phyloP scores from a whole-genome alignment of 2,888 invertebrate genomes.

The Plutella xylostella region DNA sequence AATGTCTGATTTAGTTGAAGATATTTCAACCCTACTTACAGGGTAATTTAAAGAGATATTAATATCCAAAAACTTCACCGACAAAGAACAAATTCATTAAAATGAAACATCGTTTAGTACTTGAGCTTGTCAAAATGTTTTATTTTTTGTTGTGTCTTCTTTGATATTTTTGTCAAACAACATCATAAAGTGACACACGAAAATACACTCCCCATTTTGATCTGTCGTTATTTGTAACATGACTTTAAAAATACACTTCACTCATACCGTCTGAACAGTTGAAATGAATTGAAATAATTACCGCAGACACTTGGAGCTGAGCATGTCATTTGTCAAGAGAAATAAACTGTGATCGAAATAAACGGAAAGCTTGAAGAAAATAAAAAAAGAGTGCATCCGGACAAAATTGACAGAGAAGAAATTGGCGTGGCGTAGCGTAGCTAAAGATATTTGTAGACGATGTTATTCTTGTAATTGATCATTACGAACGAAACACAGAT shows the following conservation, averaged over 20 bases:
- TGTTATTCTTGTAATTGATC: no score
- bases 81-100: no score
- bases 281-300: conserved; percentile 16
- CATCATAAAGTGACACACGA: conserved; percentile 2
- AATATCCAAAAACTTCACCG: no score
- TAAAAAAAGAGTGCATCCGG: conserved; percentile 7
- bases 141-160: no score
- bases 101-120: no score
- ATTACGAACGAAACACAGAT: no score
- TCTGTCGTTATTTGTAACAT: conserved; percentile 26
- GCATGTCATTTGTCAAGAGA: conserved; percentile 26
- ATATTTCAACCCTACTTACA: no score
- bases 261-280: conserved; percentile 25
- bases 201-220: conserved; percentile 22
- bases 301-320: not conserved
- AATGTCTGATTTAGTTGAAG: no score
- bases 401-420: not conserved
- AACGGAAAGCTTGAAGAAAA: conserved; percentile 1
- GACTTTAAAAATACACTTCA: conserved; percentile 24
- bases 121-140: no score
- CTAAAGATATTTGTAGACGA: no score
- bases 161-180: no score
- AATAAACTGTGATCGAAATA: conserved; percentile 16
- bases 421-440: not conserved
- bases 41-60: no score